These are phyloP conservation scores for Porites australiensis DNA, from an alignment of 64 coral and sea anemone genomes.

Conservation along the genomic window DNA sequence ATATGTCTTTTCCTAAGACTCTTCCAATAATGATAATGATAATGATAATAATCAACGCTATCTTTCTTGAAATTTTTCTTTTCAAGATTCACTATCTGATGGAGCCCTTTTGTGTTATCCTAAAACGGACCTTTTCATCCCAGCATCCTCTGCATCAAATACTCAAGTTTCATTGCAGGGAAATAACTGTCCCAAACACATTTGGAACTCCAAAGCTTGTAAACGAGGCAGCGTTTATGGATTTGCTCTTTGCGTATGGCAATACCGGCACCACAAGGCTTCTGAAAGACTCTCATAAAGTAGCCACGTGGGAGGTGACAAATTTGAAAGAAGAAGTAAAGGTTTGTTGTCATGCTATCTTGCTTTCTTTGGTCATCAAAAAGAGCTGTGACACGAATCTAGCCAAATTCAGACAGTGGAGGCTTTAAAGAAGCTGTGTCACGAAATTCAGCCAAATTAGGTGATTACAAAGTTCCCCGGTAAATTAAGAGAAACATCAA, in stretches of 20 bases:
- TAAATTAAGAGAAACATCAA: too few relatives aligned
- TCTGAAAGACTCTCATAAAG: conserved; percentile 4
- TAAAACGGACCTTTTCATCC: conserved; percentile 59
- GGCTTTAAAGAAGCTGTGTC: too few relatives aligned
- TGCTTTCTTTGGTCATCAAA: too few relatives aligned
- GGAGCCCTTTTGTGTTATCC: conserved; percentile 64
- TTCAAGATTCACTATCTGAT: conserved; percentile 60
- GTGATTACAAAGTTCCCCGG: too few relatives aligned
- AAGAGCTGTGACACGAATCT: too few relatives aligned
- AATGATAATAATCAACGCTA: too few relatives aligned
- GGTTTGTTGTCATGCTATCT: neutral
- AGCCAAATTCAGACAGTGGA: too few relatives aligned
- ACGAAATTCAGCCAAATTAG: too few relatives aligned
- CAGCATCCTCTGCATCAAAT: conserved; percentile 73
- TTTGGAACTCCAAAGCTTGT: conserved; percentile 53
- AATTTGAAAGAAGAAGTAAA: conserved; percentile 42
- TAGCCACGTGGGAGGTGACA: conserved; percentile 47
- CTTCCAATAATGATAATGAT: too few relatives aligned
- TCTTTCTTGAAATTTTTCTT: neutral
- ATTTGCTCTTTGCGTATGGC: conserved; percentile 65
- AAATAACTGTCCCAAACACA: conserved; percentile 42
- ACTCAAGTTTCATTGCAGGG: conserved; percentile 76
- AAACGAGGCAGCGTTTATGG: neutral
- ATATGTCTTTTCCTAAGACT: too few relatives aligned
- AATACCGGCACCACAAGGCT: conserved; percentile 25